A percentile compares a stretch with the other conserved stretches of the same genome.
phyloP scores from a whole-genome alignment of 2,113 vertebrate genomes.

The Hipposideros armiger region DNA sequence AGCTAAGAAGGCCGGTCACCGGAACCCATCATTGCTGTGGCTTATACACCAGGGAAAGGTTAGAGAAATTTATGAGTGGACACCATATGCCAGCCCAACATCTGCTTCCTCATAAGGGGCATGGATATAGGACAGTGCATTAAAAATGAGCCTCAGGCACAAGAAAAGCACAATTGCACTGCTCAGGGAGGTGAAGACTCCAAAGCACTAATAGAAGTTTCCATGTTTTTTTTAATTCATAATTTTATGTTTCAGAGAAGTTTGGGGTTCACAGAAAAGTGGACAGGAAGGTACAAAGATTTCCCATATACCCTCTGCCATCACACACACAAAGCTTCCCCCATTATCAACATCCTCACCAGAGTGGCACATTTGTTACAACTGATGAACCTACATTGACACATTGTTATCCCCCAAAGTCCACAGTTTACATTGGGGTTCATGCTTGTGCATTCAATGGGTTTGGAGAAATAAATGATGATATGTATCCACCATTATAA shows the following conservation, averaged over 20 bases:
- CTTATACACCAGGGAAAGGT: slow-evolving; percentile 75
- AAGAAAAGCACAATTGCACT: slow-evolving; percentile 37
- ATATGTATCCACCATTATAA: neutral
- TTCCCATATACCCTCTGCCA: neutral
- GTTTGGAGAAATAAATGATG: neutral
- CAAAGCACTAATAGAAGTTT: neutral
- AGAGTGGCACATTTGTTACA: neutral
- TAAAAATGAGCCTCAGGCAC: slow-evolving; percentile 50
- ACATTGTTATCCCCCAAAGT: neutral
- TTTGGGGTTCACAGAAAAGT: neutral
- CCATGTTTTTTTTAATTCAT: neutral
- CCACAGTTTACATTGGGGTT: neutral
- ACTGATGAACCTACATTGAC: neutral
- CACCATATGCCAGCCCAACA: slow-evolving; percentile 80
- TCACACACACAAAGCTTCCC: neutral
- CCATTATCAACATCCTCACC: neutral
- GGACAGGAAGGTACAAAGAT: neutral
- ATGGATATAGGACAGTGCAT: slow-evolving; percentile 52
- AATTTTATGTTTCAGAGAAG: slow-evolving; percentile 21
- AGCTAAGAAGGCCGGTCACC: slow-evolving; percentile 60
- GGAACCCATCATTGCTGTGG: slow-evolving; percentile 70
- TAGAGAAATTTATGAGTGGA: slow-evolving; percentile 79
- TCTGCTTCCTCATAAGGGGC: slow-evolving; percentile 73
- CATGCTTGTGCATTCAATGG: neutral
- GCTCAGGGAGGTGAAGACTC: neutral